Evolutionary conservation across 2,113 vertebrate species (phyloP), one percentile per base, ranked within the genome.

Genomic region (Strix uralensis): DNA sequence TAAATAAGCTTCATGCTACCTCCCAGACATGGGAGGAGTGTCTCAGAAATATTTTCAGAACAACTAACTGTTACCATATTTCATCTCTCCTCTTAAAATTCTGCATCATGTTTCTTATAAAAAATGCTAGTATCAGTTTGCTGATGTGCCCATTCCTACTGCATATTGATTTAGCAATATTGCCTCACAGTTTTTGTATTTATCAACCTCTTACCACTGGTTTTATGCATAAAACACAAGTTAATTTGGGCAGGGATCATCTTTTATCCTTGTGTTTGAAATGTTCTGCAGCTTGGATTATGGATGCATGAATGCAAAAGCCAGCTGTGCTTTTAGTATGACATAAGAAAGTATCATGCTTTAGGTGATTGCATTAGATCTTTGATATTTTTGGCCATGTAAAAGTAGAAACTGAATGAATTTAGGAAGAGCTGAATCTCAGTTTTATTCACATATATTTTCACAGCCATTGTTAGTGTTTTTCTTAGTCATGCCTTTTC

Each of bases 1-100:
- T 83, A 81, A 85, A 81, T 63, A 86, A 85, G 29, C 38, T 74
- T 79, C 61, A 52, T 71, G 9, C 18, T 84, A 5, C 40, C 14
- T 74, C 61, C 91, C 70, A 78, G 44, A 67, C 23, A 63, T 72
- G n/a, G 91, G 81, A 96, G 86, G 84, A 94, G 47, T 79, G 92
- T 86, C 42, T 81, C 72, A 78, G 91, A 86, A 94, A 91, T 81
- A 81, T 92, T 88, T 91, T 94, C 72, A 74, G 57, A 84, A 29
- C 29, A 36, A 19, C 10, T 74, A 87, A 52, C 54, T 84, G n/a
- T 66, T 66, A 38, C 7, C 11, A 59, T 90, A 83, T 75, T 87
- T 96, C 42, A 87, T 74, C 4, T 55, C 29, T 67, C 11, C 16
- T 21, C 13, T 81, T 92, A 75, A 89, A 95, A 89, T 81, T 92